These are phyloP conservation scores for Tachina lurida DNA, from an alignment of 2,888 invertebrate genomes.

Conservation along the genomic window DNA sequence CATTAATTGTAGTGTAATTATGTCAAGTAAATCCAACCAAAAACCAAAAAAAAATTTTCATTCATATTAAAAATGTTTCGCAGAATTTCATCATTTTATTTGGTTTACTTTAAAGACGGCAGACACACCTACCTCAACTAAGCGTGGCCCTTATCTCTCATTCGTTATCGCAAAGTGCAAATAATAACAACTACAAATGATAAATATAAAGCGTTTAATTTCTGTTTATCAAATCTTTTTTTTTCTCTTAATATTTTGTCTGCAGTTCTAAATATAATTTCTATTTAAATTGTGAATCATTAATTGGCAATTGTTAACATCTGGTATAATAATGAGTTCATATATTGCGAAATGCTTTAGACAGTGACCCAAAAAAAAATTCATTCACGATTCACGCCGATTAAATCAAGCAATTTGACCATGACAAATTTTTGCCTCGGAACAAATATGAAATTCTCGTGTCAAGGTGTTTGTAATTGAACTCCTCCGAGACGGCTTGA, in stretches of 20 bases:
- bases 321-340: too few relatives aligned
- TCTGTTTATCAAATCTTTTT: not conserved
- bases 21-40: not conserved
- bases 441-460: too few relatives aligned
- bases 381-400: too few relatives aligned
- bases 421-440: too few relatives aligned
- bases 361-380: too few relatives aligned
- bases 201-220: conserved; percentile 1
- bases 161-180: conserved; percentile 14
- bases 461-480: too few relatives aligned
- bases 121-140: conserved; percentile 41
- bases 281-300: not conserved
- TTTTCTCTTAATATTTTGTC: not conserved
- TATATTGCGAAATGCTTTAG: too few relatives aligned
- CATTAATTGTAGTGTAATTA: not conserved
- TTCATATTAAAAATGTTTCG: not conserved
- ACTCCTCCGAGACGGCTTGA: too few relatives aligned
- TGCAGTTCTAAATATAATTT: not conserved
- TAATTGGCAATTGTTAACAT: not conserved
- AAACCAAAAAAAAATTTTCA: not conserved
- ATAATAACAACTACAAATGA: conserved; percentile 25
- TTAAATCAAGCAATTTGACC: too few relatives aligned
- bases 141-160: conserved; percentile 25
- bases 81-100: conserved; percentile 52
- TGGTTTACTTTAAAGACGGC: conserved; percentile 7